Percentiles rank a stretch among this genome's conserved stretches.
phyloP scores from a whole-genome alignment of 64 coral and sea anemone species.

The Pachyseris speciosa region DNA sequence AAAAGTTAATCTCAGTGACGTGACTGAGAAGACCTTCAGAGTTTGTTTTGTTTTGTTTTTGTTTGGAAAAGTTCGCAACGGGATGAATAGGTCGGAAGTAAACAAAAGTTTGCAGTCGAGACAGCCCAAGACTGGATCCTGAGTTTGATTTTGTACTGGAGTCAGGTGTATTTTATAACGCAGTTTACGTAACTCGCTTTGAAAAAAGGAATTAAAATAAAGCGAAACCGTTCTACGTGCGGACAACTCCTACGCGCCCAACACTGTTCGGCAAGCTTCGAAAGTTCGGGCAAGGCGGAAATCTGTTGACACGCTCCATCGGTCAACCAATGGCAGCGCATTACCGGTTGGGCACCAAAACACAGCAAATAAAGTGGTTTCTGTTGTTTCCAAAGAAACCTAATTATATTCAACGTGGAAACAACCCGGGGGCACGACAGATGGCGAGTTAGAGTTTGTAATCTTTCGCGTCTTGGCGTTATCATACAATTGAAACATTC shows the following conservation, averaged over 20 bases:
- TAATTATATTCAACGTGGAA: slow-evolving; percentile 49
- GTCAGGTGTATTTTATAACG: too few relatives aligned
- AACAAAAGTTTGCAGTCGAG: too few relatives aligned
- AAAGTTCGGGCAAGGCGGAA: too few relatives aligned
- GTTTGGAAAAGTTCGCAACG: too few relatives aligned
- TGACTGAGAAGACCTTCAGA: too few relatives aligned
- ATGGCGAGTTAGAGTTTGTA: slow-evolving; percentile 10
- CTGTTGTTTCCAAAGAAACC: background rate
- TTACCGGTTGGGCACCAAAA: slow-evolving; percentile 2
- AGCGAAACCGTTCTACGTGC: background rate
- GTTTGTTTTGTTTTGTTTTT: too few relatives aligned
- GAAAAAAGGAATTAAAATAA: background rate
- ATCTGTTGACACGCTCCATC: background rate
- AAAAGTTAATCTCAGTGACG: too few relatives aligned
- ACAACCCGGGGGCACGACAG: slow-evolving; percentile 5
- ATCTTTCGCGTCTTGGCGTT: background rate
- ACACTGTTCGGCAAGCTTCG: background rate
- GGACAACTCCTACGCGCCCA: background rate
- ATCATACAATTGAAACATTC: background rate
- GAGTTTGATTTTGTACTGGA: too few relatives aligned
- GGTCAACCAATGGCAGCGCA: slow-evolving; percentile 1
- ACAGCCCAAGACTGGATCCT: too few relatives aligned
- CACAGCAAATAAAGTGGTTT: slow-evolving; percentile 10
- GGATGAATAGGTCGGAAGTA: too few relatives aligned
- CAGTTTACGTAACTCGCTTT: too few relatives aligned